These are phyloP conservation scores for Quadroppia sp. DNA, from an alignment of 2,888 invertebrate genomes.

Conservation along the genomic window DNA sequence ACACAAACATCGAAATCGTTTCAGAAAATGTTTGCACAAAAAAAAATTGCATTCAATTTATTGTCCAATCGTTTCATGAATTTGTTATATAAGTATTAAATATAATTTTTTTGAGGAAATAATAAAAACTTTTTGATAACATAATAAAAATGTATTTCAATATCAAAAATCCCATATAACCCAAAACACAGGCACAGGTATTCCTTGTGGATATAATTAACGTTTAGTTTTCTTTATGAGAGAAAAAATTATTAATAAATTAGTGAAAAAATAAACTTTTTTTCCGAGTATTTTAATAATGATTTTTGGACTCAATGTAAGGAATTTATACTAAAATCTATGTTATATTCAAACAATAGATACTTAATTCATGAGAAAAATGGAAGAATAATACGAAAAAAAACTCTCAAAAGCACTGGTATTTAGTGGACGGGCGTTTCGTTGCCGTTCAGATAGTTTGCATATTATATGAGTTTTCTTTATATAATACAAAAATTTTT, in stretches of 20 bases:
- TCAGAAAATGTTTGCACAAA: not conserved
- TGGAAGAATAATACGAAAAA: not conserved
- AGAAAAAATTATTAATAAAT: not conserved
- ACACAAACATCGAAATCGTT: not conserved
- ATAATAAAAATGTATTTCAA: not conserved
- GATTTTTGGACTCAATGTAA: not conserved
- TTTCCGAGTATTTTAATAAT: not conserved
- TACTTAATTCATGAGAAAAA: slow-evolving; percentile 21
- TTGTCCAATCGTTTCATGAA: not conserved
- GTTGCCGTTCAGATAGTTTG: not conserved
- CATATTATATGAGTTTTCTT: not conserved
- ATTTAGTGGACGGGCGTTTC: not conserved
- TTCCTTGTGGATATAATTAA: not conserved
- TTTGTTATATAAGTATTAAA: not conserved
- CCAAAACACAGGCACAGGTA: not conserved
- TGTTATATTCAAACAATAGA: slow-evolving; percentile 16
- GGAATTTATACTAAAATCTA: not conserved
- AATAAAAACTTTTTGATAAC: not conserved
- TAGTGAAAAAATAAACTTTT: not conserved
- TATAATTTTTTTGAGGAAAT: not conserved
- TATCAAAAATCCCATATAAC: not conserved
- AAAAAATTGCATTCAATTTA: not conserved
- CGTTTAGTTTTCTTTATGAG: not conserved
- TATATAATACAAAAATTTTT: not conserved
- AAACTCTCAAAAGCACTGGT: not conserved